These are phyloP conservation scores for Echeneis naucrates DNA, from an alignment of 2,797 vertebrate species.

Conservation along the genomic window DNA sequence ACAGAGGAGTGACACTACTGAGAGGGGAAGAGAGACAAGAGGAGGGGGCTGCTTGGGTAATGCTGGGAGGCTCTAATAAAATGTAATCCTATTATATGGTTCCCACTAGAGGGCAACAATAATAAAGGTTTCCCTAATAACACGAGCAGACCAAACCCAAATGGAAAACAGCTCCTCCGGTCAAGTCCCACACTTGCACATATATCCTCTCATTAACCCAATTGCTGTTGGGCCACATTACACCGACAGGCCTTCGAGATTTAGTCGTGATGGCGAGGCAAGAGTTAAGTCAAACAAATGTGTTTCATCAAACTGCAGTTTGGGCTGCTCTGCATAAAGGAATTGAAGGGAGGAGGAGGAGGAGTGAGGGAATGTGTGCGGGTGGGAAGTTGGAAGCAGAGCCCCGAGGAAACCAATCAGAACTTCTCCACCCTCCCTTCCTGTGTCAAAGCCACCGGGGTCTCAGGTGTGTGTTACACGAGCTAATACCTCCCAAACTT, in stretches of 20 bases:
- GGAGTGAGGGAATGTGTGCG: slow-evolving; percentile 83
- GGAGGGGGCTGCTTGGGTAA: slow-evolving; percentile 75
- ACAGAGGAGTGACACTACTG: slow-evolving; percentile 73
- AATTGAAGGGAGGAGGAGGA: slow-evolving; percentile 65
- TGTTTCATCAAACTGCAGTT: slow-evolving; percentile 87
- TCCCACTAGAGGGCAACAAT: slow-evolving; percentile 88
- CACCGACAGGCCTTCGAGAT: slow-evolving; percentile 79
- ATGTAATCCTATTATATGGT: slow-evolving; percentile 89
- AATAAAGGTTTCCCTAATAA: slow-evolving; percentile 90
- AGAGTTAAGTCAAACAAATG: slow-evolving; percentile 89
- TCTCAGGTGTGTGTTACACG: slow-evolving; percentile 84
- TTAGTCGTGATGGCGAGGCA: slow-evolving; percentile 73
- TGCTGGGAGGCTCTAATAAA: slow-evolving; percentile 88
- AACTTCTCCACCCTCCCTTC: slow-evolving; percentile 79
- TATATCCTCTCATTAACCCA: slow-evolving; percentile 85
- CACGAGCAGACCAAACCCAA: slow-evolving; percentile 83
- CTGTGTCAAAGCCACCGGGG: slow-evolving; percentile 80
- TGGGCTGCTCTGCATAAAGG: slow-evolving; percentile 84
- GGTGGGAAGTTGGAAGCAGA: slow-evolving; percentile 79
- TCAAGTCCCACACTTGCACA: slow-evolving; percentile 85
- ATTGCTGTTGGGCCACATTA: slow-evolving; percentile 83
- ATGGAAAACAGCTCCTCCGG: slow-evolving; percentile 85
- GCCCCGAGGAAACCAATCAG: slow-evolving; percentile 86
- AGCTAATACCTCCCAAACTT: slow-evolving; percentile 83
- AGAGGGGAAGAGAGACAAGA: slow-evolving; percentile 75